Percentiles rank a stretch among this genome's conserved stretches.
phyloP scores from a whole-genome alignment of 1,140 invertebrate species.

The Drosophila nebulosa region DNA sequence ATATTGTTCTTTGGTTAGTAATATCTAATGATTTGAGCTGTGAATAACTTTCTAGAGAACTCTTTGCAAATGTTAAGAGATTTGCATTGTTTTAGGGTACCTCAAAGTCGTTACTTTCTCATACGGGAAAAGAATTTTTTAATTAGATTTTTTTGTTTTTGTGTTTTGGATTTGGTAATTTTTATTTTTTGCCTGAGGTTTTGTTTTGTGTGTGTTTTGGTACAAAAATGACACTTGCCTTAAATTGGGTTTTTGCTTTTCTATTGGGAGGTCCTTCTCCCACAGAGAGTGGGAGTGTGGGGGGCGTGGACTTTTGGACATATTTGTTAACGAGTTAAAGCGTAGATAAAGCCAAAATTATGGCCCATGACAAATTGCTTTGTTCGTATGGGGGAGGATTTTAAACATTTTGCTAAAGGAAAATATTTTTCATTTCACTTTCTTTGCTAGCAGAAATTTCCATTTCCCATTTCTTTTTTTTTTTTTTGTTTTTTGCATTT shows the following conservation, averaged over 20 bases:
- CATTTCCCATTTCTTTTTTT: too few relatives aligned
- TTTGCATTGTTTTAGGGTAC: not conserved
- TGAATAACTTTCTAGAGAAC: too few relatives aligned
- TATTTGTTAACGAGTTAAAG: conserved; percentile 62
- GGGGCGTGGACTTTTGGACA: conserved; percentile 7
- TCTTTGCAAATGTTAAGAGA: too few relatives aligned
- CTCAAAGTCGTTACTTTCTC: not conserved
- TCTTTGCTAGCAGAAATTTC: not conserved
- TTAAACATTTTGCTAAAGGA: not conserved
- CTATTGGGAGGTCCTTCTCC: not conserved
- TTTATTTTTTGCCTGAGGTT: conserved; percentile 55
- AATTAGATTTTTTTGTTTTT: conserved; percentile 74
- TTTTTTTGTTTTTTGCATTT: not conserved
- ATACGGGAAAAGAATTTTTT: conserved; percentile 48
- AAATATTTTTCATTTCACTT: not conserved
- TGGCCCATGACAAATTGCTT: conserved; percentile 53
- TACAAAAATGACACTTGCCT: conserved; percentile 58
- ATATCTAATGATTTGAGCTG: too few relatives aligned
- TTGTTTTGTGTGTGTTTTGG: conserved; percentile 48
- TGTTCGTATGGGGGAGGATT: not conserved
- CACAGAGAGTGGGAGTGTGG: not conserved
- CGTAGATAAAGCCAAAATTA: conserved; percentile 44
- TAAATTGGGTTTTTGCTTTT: conserved; percentile 48
- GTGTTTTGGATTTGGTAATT: conserved; percentile 35
- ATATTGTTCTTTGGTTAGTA: too few relatives aligned